These are phyloP conservation scores for Drosophila bifasciata DNA, from an alignment of 1,140 invertebrate genomes.

Conservation along the genomic window DNA sequence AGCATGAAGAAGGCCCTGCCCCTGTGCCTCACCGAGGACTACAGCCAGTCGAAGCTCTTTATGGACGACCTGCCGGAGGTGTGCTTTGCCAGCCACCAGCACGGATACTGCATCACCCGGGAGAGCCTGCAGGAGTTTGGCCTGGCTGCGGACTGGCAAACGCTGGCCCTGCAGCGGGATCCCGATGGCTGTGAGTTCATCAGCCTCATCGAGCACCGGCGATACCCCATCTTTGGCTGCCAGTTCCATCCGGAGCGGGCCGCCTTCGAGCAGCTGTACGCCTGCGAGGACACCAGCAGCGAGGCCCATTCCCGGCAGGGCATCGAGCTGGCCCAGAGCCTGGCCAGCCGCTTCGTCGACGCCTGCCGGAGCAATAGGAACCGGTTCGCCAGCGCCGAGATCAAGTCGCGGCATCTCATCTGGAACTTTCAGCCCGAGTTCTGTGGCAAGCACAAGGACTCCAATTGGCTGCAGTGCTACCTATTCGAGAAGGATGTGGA, in stretches of 20 bases:
- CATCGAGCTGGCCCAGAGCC: conserved; percentile 88
- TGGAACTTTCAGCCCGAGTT: conserved; percentile 87
- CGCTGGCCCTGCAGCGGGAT: conserved; percentile 90
- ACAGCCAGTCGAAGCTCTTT: conserved; percentile 86
- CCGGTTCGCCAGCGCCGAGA: conserved; percentile 83
- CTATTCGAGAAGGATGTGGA: conserved; percentile 52
- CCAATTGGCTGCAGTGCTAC: conserved; percentile 56
- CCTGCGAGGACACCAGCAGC: conserved; percentile 86
- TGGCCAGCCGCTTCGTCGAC: conserved; percentile 92
- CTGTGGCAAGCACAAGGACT: conserved; percentile 78
- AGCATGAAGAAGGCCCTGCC: conserved; percentile 35
- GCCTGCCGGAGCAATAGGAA: conserved; percentile 88
- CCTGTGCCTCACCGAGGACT: conserved; percentile 61
- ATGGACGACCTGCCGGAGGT: conserved; percentile 84
- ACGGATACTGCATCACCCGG: conserved; percentile 89
- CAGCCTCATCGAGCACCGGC: conserved; percentile 87
- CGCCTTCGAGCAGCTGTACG: conserved; percentile 90
- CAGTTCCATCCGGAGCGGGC: conserved; percentile 97
- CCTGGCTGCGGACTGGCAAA: conserved; percentile 87
- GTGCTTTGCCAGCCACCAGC: conserved; percentile 90
- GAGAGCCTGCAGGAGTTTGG: conserved; percentile 84
- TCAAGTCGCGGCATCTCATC: conserved; percentile 86
- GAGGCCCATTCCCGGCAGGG: conserved; percentile 83
- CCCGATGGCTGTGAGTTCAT: conserved; percentile 87
- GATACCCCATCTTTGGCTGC: conserved; percentile 92